phyloP scores from a whole-genome alignment of 2,113 vertebrate genomes.

The Cathartes aura region DNA sequence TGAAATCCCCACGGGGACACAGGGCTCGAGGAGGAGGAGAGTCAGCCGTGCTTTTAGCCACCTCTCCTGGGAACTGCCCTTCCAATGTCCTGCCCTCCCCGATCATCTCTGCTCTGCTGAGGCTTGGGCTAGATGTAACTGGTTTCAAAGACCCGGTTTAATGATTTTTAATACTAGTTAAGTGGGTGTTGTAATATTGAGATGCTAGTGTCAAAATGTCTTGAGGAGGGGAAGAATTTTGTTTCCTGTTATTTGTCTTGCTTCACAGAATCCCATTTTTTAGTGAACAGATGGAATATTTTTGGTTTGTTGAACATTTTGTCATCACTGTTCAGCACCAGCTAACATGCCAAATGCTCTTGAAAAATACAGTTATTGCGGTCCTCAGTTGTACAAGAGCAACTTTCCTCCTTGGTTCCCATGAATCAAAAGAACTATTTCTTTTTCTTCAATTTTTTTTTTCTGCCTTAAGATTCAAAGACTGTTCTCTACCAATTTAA shows the following conservation, averaged over 20 bases:
- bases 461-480: background rate
- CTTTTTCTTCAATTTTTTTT: background rate
- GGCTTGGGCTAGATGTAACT: background rate
- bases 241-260: conserved; percentile 37
- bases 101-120: background rate
- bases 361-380: conserved; percentile 32
- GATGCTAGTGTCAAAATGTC: background rate
- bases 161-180: background rate
- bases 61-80: background rate
- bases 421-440: background rate
- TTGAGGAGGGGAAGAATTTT: background rate
- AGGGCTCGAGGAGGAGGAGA: rapidly evolving
- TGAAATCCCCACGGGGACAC: rapidly evolving
- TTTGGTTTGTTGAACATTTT: conserved; percentile 70
- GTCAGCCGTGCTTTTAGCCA: background rate
- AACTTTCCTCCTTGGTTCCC: background rate
- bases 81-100: rapidly evolving
- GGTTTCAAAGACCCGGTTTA: background rate
- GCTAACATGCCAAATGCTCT: conserved; percentile 62
- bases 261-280: conserved; percentile 29
- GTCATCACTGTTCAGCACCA: conserved; percentile 58
- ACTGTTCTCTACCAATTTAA: background rate
- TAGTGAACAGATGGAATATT: conserved; percentile 55
- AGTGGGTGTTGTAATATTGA: background rate
- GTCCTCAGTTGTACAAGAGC: background rate